phyloP scores from a whole-genome alignment of 2,888 invertebrate species.

The Dendrolimus houi region DNA sequence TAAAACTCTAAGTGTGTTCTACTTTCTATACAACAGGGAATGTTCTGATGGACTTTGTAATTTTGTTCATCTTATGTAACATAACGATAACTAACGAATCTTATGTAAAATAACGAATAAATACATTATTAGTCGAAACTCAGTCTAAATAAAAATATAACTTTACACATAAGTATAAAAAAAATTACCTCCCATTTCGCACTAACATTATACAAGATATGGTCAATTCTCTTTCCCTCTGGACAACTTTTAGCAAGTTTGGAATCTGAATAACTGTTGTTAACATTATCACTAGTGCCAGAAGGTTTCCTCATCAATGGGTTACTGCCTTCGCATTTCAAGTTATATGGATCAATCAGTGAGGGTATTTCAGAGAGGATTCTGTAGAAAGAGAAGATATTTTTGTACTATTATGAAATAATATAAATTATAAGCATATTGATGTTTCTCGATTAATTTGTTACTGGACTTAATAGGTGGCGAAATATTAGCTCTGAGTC shows the following conservation, averaged over 20 bases:
- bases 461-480: too few species aligned
- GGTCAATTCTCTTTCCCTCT: slow-evolving; percentile 93
- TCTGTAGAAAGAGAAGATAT: slow-evolving; percentile 20
- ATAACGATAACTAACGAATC: too few species aligned
- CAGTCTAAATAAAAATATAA: not conserved
- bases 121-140: too few species aligned
- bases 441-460: too few species aligned
- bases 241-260: slow-evolving; percentile 71
- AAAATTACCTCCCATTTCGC: slow-evolving; percentile 40
- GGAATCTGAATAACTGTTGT: slow-evolving; percentile 87
- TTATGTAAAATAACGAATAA: too few species aligned
- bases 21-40: too few species aligned
- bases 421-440: too few species aligned
- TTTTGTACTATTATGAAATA: too few species aligned
- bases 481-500: too few species aligned
- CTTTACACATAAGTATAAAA: not conserved
- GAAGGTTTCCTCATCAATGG: slow-evolving; percentile 23
- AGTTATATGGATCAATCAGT: slow-evolving; percentile 47
- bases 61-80: too few species aligned
- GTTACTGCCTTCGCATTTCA: slow-evolving; percentile 26
- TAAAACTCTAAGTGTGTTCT: too few species aligned
- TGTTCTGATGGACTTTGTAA: too few species aligned
- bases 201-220: slow-evolving; percentile 82
- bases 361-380: slow-evolving; percentile 64
- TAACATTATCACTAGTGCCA: slow-evolving; percentile 81